Evolutionary conservation across 1,140 invertebrate genomes (phyloP).

Genomic region (Aphis gossypii): DNA sequence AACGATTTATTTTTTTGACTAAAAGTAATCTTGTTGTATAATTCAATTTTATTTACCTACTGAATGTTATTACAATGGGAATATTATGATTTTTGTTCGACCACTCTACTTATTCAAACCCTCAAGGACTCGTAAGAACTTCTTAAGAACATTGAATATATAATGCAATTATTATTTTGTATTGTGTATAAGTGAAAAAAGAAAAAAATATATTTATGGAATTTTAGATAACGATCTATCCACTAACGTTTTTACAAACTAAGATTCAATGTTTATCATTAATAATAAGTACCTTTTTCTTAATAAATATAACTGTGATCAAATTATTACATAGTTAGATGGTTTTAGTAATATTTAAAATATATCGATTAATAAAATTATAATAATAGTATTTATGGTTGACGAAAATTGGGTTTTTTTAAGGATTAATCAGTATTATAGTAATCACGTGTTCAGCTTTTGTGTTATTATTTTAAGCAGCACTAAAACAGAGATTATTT

Average conservation of each 20-base stretch:
- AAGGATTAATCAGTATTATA: background rate
- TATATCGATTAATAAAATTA: too few species aligned
- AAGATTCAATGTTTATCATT: too few species aligned
- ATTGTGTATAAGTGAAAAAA: too few species aligned
- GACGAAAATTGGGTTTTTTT: background rate
- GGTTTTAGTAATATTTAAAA: too few species aligned
- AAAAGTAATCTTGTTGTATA: background rate
- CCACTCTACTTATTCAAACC: background rate
- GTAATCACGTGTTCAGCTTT: background rate
- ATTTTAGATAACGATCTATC: too few species aligned
- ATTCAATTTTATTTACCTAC: background rate
- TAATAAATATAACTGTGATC: too few species aligned
- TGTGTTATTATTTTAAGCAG: background rate
- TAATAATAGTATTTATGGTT: background rate
- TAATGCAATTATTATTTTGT: background rate
- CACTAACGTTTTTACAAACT: too few species aligned
- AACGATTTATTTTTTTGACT: background rate
- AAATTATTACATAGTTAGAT: too few species aligned
- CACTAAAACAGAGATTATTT: background rate
- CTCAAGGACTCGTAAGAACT: background rate
- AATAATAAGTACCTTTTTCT: too few species aligned
- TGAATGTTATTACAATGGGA: background rate
- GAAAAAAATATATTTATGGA: too few species aligned
- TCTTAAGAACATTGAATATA: background rate
- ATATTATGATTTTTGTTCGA: background rate